These are phyloP conservation scores for Halictus quadricinctus DNA, from an alignment of 2,888 invertebrate genomes.

Conservation along the genomic window DNA sequence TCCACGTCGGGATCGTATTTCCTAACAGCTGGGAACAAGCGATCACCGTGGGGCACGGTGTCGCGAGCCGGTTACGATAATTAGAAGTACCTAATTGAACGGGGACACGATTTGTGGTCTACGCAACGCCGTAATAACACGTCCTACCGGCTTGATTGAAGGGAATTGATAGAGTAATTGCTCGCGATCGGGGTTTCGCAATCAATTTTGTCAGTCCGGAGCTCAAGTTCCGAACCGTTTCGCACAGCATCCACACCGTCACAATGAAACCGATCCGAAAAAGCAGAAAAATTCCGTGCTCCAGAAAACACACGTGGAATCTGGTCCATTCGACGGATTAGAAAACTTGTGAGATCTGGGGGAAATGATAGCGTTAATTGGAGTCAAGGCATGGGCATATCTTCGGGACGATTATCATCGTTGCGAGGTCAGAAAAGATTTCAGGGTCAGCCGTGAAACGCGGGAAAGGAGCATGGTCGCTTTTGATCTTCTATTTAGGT, in stretches of 20 bases:
- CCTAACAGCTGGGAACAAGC: background rate
- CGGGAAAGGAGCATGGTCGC: conserved; percentile 12
- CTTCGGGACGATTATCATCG: conserved; percentile 34
- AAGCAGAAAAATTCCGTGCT: background rate
- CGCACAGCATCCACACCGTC: background rate
- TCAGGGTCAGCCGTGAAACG: conserved; percentile 38
- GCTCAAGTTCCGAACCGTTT: conserved; percentile 2
- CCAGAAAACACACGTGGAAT: background rate
- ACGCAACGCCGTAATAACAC: conserved; percentile 27
- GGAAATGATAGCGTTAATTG: conserved; percentile 32
- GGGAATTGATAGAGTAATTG: conserved; percentile 22
- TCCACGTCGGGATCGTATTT: background rate
- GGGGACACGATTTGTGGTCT: conserved; percentile 17
- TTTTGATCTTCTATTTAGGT: conserved; percentile 12
- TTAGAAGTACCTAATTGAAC: conserved; percentile 41
- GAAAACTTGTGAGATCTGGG: conserved; percentile 20
- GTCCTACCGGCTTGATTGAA: conserved; percentile 30
- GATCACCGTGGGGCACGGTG: background rate
- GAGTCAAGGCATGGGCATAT: conserved; percentile 22
- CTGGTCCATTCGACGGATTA: conserved; percentile 21
- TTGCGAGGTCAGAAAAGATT: conserved; percentile 33
- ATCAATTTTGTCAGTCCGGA: conserved; percentile 10
- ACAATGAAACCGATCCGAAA: background rate
- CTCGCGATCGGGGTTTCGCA: background rate
- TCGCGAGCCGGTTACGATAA: conserved; percentile 29